These are phyloP conservation scores for Diploptera punctata DNA, from an alignment of 2,888 invertebrate genomes.

Conservation along the genomic window DNA sequence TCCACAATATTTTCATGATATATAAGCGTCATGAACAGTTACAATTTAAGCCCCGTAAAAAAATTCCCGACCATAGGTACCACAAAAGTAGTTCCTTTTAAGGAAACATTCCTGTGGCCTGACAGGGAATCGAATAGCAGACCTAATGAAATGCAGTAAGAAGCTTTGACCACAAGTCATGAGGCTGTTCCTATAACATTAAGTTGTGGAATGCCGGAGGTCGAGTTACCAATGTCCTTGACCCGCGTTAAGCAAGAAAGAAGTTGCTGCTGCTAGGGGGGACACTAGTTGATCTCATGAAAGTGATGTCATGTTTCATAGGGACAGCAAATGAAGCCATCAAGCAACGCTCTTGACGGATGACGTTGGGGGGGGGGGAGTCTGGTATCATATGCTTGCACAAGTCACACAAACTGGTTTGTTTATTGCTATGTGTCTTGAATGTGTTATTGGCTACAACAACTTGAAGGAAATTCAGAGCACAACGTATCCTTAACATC, in stretches of 20 bases:
- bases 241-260: neutral
- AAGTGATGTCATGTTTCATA: conserved; percentile 22
- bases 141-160: no score
- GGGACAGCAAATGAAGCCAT: conserved; percentile 26
- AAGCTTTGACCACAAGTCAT: no score
- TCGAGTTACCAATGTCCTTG: neutral
- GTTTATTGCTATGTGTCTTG: neutral
- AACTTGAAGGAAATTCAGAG: neutral
- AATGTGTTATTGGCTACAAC: neutral
- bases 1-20: no score
- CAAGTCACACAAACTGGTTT: neutral
- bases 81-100: no score
- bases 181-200: no score
- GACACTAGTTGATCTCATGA: conserved; percentile 11
- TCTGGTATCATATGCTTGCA: neutral
- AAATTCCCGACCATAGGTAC: no score
- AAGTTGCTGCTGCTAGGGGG: neutral
- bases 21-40: no score
- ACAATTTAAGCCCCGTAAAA: no score
- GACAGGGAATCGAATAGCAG: no score
- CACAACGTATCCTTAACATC: no score
- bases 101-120: no score
- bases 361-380: neutral
- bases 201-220: no score
- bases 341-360: conserved; percentile 12